phyloP scores from a whole-genome alignment of 1,140 invertebrate genomes.

The Triops longicaudatus region DNA sequence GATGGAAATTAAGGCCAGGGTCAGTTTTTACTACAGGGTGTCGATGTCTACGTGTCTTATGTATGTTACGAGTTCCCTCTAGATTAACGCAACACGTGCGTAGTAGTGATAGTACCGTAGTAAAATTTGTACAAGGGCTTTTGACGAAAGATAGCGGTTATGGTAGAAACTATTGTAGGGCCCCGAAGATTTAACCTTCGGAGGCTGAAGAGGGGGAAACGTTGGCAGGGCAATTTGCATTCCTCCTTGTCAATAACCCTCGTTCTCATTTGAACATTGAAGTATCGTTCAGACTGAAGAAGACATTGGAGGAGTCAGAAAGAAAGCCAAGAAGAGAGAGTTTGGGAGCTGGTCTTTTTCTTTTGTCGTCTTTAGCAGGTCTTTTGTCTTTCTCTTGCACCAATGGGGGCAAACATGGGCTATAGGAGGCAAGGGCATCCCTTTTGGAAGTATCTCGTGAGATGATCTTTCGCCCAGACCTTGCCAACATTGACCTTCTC shows the following conservation, averaged over 20 bases:
- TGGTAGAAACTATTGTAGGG: too few relatives aligned
- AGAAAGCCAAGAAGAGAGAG: neutral
- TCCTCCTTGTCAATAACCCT: slow-evolving; percentile 8
- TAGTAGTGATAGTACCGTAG: neutral
- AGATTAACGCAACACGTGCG: neutral
- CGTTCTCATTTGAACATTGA: neutral
- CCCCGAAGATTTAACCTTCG: neutral
- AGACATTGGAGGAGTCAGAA: neutral
- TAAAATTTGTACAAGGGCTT: neutral
- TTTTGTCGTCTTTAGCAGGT: too few relatives aligned
- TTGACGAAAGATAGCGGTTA: neutral
- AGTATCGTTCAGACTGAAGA: neutral
- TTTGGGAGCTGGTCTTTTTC: too few relatives aligned
- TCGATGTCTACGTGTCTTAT: neutral
- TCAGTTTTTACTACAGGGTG: neutral
- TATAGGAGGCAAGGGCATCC: too few relatives aligned
- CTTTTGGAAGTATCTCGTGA: neutral
- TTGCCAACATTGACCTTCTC: neutral
- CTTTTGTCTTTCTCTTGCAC: neutral
- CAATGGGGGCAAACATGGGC: neutral
- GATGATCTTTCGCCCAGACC: slow-evolving; percentile 1
- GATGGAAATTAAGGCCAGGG: neutral
- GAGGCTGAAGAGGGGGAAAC: neutral
- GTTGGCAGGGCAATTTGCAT: neutral
- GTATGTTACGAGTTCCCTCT: neutral